Conservation (phyloP, 2,888 invertebrate genomes). For the Coremacera marginata region DNA sequence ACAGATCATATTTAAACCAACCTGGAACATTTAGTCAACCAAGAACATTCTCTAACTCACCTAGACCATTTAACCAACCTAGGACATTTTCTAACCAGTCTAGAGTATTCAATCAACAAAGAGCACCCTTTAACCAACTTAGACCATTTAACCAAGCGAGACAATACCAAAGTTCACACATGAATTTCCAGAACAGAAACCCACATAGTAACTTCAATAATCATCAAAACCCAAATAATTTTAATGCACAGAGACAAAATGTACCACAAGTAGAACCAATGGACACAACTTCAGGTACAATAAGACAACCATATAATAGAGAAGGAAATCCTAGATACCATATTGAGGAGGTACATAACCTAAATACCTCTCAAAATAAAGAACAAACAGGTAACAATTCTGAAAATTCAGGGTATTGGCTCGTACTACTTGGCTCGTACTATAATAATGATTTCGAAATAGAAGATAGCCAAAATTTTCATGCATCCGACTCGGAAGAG, state of each 20-base stretch:
- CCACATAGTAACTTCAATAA: no score
- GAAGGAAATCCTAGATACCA: not conserved
- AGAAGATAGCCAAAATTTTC: constrained; percentile 24
- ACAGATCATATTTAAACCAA: no score
- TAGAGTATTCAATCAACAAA: no score
- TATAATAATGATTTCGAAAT: constrained; percentile 2
- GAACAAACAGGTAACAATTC: not conserved
- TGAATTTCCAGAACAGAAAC: no score
- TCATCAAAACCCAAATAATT: no score
- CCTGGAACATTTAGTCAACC: no score
- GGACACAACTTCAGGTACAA: not conserved
- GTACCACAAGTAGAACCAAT: not conserved
- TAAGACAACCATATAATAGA: not conserved
- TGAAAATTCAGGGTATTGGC: not conserved
- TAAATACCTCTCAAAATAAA: not conserved
- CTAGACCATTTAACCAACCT: not conserved
- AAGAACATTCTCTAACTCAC: not conserved
- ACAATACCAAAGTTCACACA: no score
- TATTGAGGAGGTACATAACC: not conserved
- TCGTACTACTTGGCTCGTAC: not conserved
- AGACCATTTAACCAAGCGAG: no score
- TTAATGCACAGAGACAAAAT: no score
- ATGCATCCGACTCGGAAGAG: not conserved
- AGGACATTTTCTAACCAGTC: no score
- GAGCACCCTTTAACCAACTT: no score